Conservation (phyloP, 2,888 invertebrate genomes). For the Zootermopsis nevadensis region DNA sequence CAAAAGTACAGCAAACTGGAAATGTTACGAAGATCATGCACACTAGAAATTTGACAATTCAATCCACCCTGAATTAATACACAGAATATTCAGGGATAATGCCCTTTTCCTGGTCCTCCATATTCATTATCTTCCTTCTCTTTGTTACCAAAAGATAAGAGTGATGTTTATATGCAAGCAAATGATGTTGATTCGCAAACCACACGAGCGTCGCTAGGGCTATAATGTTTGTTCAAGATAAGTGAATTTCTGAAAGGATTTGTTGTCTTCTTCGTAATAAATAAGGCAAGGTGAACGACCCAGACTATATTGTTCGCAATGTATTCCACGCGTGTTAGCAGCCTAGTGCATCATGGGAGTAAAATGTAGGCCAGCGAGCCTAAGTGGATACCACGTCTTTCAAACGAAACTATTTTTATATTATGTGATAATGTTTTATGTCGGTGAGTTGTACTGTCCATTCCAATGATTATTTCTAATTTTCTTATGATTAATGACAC, state of each 20-base stretch:
- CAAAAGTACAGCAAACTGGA: no score
- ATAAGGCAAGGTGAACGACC: background rate
- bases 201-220: background rate
- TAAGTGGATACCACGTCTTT: no score
- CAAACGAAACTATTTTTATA: no score
- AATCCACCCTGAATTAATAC: no score
- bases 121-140: background rate
- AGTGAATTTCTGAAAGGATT: slow-evolving; percentile 22
- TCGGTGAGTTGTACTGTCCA: no score
- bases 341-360: background rate
- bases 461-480: no score
- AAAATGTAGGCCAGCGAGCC: background rate
- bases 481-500: no score
- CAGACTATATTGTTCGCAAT: background rate
- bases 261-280: background rate
- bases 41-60: no score
- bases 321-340: background rate
- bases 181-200: slow-evolving; percentile 1
- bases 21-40: no score
- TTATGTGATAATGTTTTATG: no score
- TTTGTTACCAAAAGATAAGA: background rate
- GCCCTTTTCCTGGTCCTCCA: background rate
- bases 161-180: background rate
- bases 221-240: slow-evolving; percentile 12
- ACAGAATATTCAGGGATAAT: background rate